Evolutionary conservation across 2,113 vertebrate genomes (phyloP), one percentile per base, ranked within the genome.

Genomic region (Eolophus roseicapilla): DNA sequence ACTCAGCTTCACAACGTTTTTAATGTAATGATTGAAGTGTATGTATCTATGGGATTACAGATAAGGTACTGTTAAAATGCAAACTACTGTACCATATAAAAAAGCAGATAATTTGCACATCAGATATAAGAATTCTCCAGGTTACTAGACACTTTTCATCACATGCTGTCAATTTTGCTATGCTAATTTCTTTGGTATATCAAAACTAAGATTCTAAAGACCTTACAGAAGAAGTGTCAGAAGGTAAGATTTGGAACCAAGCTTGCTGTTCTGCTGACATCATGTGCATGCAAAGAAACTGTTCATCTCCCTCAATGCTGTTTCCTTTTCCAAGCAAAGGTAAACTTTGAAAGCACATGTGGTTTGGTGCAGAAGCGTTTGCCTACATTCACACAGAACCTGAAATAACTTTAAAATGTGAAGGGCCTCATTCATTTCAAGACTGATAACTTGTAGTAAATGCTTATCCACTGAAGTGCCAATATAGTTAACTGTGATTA

Each of bases 271-370:
- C 52, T 64, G 43, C 44, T 80, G 53, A 86, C 17, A 46, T 18
- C 13, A 19, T 0, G 2, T 11, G 28, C 31, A 24, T 3, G 5
- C 2, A 10, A 46, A 49, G 9, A 65, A 82, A 57, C 12, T 14
- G 13, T 10, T 79, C 25, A 44, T 5, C n/a, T 83, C 13, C 33
- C n/a, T 50, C 35, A 59, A 8, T 8, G 29, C 11, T 3, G 3
- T 57, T 74, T 29, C 11, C 23, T 60, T 85, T 70, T 47, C 62
- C 50, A 18, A 25, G 50, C 47, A 96, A 78, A 64, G 11, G 10
- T 7, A 73, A 49, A 62, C n/a, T 75, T 75, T n/a, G 29, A 79
- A 84, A 60, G 46, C 43, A 8, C 9, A 10, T 6, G 13, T 1
- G 0, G 7, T 77, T 85, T 1, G 1, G 28, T 70, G 49, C 19